Evolutionary conservation across 2,113 vertebrate species (phyloP), one percentile per base, ranked within the genome.

Genomic region (Antigone vipio): DNA sequence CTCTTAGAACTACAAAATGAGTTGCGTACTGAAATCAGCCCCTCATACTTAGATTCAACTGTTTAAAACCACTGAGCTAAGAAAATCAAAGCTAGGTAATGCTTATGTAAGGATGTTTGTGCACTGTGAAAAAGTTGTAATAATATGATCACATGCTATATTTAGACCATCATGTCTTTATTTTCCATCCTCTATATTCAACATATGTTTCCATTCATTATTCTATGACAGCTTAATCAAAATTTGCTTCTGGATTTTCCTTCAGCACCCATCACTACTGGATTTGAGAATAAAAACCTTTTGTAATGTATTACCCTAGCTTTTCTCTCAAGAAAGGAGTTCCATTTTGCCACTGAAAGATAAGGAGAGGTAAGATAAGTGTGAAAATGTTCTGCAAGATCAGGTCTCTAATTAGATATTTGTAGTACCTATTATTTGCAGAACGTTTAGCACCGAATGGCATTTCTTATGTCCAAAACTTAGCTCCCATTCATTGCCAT

Each of bases 381-480:
- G 8, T 34, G n/a, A 81, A 88, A 50, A 45, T 58, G 10, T 34
- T 78, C 40, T 83, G 27, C 45, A 88, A 86, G 24, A 66, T 56
- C 29, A 55, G 29, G 19, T 63, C 6, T 4, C 11, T 72, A 52
- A 63, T 84, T 67, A 86, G 77, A 71, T 9, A 13, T 74, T 52
- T 84, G 42, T 77, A 44, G 5, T 34, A 40, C 27, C 64, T 87
- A 64, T 53, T 87, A 50, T 74, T 86, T 78, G 38, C 55, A 87
- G 38, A 87, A 67, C 0, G 0, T 8, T 83, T 67, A 60, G 52
- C 56, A 60, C 34, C 2, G 1, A 82, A 75, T 64, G 45, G 0
- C 22, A 44, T 27, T 66, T 91, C 45, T 77, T 58, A 27, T 22
- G 13, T 35, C 22, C 68, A 84, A 77, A 81, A 59, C 24, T 71